These are phyloP conservation scores for Barypeithes pellucidus DNA, from an alignment of 2,888 invertebrate genomes.

Conservation along the genomic window DNA sequence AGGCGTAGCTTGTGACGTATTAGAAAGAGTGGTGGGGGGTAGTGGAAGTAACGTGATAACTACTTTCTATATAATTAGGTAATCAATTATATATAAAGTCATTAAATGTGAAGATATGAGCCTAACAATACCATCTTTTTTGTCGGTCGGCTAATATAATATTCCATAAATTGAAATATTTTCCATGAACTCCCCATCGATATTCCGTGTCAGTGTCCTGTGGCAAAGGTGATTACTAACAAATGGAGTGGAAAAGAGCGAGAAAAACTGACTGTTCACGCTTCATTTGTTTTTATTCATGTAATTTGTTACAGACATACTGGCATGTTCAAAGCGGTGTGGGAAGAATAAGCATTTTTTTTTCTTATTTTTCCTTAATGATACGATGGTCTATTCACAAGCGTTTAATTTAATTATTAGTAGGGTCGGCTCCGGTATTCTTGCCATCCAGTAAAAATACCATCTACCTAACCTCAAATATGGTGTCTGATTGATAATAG, in stretches of 20 bases:
- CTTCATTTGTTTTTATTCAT: slow-evolving; percentile 11
- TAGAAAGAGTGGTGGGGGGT: no score
- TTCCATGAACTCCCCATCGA: slow-evolving; percentile 5
- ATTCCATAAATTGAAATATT: slow-evolving; percentile 13
- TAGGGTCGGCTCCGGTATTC: no score
- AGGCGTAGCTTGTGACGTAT: no score
- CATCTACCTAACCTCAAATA: no score
- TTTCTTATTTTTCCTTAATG: neutral
- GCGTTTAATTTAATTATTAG: no score
- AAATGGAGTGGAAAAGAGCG: slow-evolving; percentile 17
- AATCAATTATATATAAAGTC: neutral
- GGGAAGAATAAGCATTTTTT: neutral
- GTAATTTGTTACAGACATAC: slow-evolving; percentile 2
- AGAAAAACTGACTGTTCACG: slow-evolving; percentile 15
- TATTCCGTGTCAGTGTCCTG: slow-evolving; percentile 12
- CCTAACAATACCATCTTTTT: neutral
- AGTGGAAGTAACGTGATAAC: no score
- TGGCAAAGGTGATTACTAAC: slow-evolving; percentile 14
- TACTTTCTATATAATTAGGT: no score
- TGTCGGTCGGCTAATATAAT: neutral
- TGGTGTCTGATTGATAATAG: no score
- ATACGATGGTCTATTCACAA: no score
- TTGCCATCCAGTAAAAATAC: no score
- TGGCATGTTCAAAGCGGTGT: neutral
- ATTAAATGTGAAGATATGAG: neutral